Percentiles rank a stretch among this genome's conserved stretches.
Evolutionary conservation across 2,113 vertebrate genomes (phyloP).

Genomic region (Chloebia gouldiae): DNA sequence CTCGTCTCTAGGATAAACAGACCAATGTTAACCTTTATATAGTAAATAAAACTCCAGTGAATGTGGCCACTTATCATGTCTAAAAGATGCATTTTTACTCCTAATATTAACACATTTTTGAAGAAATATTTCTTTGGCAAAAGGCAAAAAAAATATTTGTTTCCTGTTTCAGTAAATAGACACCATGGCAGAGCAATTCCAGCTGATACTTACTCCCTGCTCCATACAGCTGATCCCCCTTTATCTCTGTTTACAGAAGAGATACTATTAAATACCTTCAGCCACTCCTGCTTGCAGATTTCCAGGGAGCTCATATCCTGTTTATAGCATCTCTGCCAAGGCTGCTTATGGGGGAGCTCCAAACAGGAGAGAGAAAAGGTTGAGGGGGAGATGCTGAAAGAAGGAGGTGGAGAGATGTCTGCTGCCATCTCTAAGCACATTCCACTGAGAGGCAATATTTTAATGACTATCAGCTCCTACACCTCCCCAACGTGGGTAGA

Average conservation of each 20-base stretch:
- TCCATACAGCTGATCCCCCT: conserved; percentile 38
- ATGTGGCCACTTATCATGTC: conserved; percentile 48
- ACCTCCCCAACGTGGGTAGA: not conserved
- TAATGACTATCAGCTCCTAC: not conserved
- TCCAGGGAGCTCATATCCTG: conserved; percentile 46
- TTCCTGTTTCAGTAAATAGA: conserved; percentile 53
- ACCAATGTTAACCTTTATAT: conserved; percentile 56
- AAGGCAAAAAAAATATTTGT: conserved; percentile 38
- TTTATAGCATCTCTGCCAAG: conserved; percentile 32
- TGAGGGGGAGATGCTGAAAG: not conserved
- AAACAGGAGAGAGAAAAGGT: not conserved
- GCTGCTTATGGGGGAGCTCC: not conserved
- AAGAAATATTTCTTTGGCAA: conserved; percentile 52
- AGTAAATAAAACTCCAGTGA: conserved; percentile 63
- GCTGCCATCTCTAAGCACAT: not conserved
- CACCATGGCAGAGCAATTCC: not conserved
- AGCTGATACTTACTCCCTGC: not conserved
- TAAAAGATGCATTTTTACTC: conserved; percentile 53
- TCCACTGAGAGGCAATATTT: not conserved
- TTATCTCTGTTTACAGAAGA: conserved; percentile 52
- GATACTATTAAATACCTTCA: conserved; percentile 34
- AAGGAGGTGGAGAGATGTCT: not conserved
- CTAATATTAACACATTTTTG: conserved; percentile 68
- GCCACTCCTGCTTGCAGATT: not conserved
- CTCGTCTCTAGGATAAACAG: conserved; percentile 60